Conservation (phyloP, 2,888 invertebrate species). For the Cosmia pyralina region DNA sequence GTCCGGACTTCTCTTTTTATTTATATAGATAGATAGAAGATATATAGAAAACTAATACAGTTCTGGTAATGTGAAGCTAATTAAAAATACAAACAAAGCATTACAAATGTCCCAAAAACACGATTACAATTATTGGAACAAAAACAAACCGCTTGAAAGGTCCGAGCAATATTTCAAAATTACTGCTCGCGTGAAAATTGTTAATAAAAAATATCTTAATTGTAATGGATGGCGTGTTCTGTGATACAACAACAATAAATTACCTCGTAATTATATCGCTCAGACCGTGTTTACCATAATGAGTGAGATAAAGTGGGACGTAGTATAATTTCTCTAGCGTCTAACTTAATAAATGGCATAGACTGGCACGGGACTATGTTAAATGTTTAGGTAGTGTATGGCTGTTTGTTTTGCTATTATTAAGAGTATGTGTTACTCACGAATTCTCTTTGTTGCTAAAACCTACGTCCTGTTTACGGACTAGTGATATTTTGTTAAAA, state of each 20-base stretch:
- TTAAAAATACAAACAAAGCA: constrained; percentile 31
- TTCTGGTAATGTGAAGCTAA: background rate
- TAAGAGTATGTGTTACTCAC: constrained; percentile 40
- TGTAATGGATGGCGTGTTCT: constrained; percentile 84
- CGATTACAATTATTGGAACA: constrained; percentile 43
- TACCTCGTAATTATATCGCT: constrained; percentile 84
- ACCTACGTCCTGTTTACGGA: constrained; percentile 8
- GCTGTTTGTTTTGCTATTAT: constrained; percentile 34
- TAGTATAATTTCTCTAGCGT: constrained; percentile 65
- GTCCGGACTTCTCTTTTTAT: too few species aligned
- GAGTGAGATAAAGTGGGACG: constrained; percentile 81
- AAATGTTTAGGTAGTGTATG: constrained; percentile 26
- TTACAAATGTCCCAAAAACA: constrained; percentile 19
- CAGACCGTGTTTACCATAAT: constrained; percentile 85
- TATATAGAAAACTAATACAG: too few species aligned
- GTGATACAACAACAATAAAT: constrained; percentile 85
- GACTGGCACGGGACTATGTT: constrained; percentile 30
- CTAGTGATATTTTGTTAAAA: background rate
- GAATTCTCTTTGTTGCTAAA: constrained; percentile 38
- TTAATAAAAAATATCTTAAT: constrained; percentile 88
- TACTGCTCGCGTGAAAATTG: constrained; percentile 82
- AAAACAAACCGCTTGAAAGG: constrained; percentile 54
- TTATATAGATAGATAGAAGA: too few species aligned
- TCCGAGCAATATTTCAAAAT: constrained; percentile 62
- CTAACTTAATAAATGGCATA: constrained; percentile 59